phyloP scores from a whole-genome alignment of 2,888 invertebrate species.

The Plebejus anna region DNA sequence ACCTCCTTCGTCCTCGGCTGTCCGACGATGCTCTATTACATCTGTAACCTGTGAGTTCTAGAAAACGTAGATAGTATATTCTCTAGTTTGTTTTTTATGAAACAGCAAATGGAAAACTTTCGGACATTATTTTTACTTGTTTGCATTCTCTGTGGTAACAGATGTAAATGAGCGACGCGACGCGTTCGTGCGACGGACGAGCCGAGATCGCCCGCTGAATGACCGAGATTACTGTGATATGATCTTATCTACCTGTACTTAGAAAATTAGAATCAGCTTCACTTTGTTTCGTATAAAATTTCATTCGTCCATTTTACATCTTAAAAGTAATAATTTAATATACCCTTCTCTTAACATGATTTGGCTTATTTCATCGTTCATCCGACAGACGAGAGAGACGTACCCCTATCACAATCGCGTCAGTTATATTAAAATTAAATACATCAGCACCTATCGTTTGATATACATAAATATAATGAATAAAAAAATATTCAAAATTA shows the following conservation, averaged over 20 bases:
- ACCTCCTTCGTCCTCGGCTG: neutral
- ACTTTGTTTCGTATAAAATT: conserved; percentile 73
- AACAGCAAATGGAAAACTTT: neutral
- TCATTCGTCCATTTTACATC: conserved; percentile 63
- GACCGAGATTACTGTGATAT: conserved; percentile 67
- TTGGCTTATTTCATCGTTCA: conserved; percentile 62
- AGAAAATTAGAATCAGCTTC: conserved; percentile 71
- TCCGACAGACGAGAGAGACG: conserved; percentile 68
- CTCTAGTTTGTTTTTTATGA: neutral
- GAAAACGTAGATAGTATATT: neutral
- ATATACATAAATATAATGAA: conserved; percentile 65
- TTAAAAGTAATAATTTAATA: conserved; percentile 74
- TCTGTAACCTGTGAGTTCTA: neutral
- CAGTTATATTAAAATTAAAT: conserved; percentile 70
- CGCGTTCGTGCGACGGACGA: neutral
- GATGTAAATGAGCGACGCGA: neutral
- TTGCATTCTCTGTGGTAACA: neutral
- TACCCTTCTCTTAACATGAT: conserved; percentile 72
- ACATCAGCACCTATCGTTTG: conserved; percentile 74
- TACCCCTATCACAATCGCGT: conserved; percentile 61
- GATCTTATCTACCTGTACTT: conserved; percentile 71
- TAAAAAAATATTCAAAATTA: conserved; percentile 56
- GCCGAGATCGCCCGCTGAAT: conserved; percentile 39
- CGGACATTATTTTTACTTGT: neutral
- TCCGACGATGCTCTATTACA: neutral